Conservation (phyloP, 1,140 invertebrate species). For the Vanessa tameamea region DNA sequence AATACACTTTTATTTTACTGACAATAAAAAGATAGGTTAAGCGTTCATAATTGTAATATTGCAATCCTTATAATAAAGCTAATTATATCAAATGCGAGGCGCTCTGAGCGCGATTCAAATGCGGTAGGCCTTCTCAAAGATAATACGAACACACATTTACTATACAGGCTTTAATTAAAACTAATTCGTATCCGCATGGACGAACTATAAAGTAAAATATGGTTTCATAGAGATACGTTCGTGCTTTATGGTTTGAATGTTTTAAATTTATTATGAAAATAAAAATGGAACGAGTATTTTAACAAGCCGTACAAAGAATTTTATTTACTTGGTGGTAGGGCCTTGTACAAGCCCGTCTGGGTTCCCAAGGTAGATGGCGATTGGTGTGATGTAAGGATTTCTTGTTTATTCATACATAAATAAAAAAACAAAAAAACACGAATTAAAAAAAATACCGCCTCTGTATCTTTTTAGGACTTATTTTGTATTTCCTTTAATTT, state of each 20-base stretch:
- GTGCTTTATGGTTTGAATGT: background rate
- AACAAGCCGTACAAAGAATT: background rate
- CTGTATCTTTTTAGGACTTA: too few relatives aligned
- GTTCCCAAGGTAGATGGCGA: too few relatives aligned
- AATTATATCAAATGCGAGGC: background rate
- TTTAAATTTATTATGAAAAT: background rate
- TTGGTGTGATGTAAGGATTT: too few relatives aligned
- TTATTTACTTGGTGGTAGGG: too few relatives aligned
- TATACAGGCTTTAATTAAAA: constrained; percentile 1
- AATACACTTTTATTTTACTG: too few relatives aligned
- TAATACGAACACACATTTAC: background rate
- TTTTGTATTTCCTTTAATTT: too few relatives aligned
- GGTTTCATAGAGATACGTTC: background rate
- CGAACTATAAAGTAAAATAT: background rate
- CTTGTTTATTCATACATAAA: too few relatives aligned
- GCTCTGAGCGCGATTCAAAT: background rate
- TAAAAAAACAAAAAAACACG: too few relatives aligned
- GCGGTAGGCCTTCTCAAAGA: background rate
- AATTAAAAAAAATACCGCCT: too few relatives aligned
- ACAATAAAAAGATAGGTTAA: too few relatives aligned
- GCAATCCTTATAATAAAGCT: constrained; percentile 1
- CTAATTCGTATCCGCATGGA: constrained; percentile 1
- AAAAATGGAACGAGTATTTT: too few relatives aligned
- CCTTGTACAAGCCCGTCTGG: too few relatives aligned
- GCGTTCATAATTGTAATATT: background rate